Percentiles rank a stretch among this genome's conserved stretches.
Evolutionary conservation across 1,140 invertebrate species (phyloP).

Genomic region (Epicauta chinensis): DNA sequence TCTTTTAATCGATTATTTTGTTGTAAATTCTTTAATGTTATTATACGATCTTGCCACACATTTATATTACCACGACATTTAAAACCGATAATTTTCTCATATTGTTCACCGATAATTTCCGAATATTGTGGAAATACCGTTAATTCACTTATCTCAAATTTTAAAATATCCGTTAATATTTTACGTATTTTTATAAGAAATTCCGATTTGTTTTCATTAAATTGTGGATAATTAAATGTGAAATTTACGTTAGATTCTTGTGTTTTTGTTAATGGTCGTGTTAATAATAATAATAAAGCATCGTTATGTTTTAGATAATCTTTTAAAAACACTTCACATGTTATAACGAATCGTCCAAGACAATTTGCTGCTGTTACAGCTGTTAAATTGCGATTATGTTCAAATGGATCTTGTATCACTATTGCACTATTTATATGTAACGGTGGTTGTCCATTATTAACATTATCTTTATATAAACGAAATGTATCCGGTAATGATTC

Average conservation of each 20-base stretch:
- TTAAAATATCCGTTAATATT: conserved; percentile 11
- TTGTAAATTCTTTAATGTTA: too few species aligned
- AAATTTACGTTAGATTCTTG: background rate
- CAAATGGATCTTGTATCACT: conserved; percentile 57
- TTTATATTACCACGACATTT: conserved; percentile 21
- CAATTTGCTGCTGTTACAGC: conserved; percentile 34
- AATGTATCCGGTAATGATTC: conserved; percentile 36
- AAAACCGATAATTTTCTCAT: conserved; percentile 14
- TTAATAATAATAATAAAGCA: background rate
- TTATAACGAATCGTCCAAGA: conserved; percentile 23
- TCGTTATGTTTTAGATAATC: conserved; percentile 16
- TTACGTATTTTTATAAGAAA: conserved; percentile 15
- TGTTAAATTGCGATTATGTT: conserved; percentile 51
- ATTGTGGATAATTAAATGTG: background rate
- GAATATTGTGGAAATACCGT: conserved; percentile 2
- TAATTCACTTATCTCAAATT: conserved; percentile 3
- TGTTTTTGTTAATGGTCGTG: background rate
- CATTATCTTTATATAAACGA: too few species aligned
- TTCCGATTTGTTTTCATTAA: background rate
- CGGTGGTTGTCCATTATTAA: too few species aligned
- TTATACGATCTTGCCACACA: conserved; percentile 21
- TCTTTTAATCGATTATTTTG: too few species aligned
- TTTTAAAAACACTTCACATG: conserved; percentile 23
- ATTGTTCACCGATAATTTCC: conserved; percentile 9
- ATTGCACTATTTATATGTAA: conserved; percentile 26